A percentile compares a stretch with the other conserved stretches of the same genome.
Evolutionary conservation across 1,140 invertebrate species (phyloP).

Genomic region (Drosophila littoralis): DNA sequence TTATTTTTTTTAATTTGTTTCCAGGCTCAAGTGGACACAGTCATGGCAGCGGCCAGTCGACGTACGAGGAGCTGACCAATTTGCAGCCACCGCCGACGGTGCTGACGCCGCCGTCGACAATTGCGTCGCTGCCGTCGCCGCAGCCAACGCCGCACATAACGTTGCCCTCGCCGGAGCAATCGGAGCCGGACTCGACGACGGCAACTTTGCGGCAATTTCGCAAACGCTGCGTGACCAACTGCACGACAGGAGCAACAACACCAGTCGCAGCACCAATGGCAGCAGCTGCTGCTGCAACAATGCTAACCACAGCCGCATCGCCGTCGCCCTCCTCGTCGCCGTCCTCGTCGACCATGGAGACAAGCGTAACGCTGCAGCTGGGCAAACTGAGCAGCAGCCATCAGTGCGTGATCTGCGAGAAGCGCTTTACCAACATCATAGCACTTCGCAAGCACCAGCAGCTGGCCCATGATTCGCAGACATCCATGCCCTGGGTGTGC

Average conservation of each 20-base stretch:
- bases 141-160: constrained; percentile 65
- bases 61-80: constrained; percentile 48
- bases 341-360: constrained; percentile 63
- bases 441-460: constrained; percentile 76
- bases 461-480: constrained; percentile 69
- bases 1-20: not conserved
- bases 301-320: constrained; percentile 31
- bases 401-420: constrained; percentile 72
- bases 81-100: constrained; percentile 54
- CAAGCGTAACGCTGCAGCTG: constrained; percentile 25
- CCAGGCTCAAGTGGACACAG: constrained; percentile 55
- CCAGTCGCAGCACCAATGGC: not conserved
- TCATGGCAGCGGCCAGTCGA: constrained; percentile 27
- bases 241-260: constrained; percentile 14
- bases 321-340: constrained; percentile 65
- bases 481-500: constrained; percentile 73
- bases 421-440: constrained; percentile 73
- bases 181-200: constrained; percentile 79
- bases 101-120: constrained; percentile 62
- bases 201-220: constrained; percentile 72
- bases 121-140: constrained; percentile 61
- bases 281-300: constrained; percentile 10
- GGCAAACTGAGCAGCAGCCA: constrained; percentile 61
- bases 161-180: constrained; percentile 77
- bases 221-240: constrained; percentile 51